phyloP scores from a whole-genome alignment of 2,888 invertebrate genomes.

The Chydorus sphaericus region DNA sequence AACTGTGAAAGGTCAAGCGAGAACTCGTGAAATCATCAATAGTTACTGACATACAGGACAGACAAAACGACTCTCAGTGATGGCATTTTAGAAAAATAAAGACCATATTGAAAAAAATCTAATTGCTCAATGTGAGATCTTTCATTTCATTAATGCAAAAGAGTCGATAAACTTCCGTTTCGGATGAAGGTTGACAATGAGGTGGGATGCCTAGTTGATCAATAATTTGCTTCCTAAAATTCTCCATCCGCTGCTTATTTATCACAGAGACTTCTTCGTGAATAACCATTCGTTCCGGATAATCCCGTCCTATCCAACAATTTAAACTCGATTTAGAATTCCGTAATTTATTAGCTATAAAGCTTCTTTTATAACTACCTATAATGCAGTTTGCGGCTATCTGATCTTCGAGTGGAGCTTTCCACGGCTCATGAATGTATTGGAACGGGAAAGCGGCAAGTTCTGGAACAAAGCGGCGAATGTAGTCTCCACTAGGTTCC shows the following conservation, averaged over 20 bases:
- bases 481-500: slow-evolving; percentile 52
- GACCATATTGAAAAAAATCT: too few relatives aligned
- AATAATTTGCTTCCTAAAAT: slow-evolving; percentile 28
- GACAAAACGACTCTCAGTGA: too few relatives aligned
- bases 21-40: too few relatives aligned
- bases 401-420: slow-evolving; percentile 46
- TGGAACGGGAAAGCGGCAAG: slow-evolving; percentile 41
- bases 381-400: slow-evolving; percentile 43
- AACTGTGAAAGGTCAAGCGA: too few relatives aligned
- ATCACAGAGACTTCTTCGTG: slow-evolving; percentile 38
- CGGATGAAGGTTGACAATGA: slow-evolving; percentile 52
- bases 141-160: too few relatives aligned
- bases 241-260: slow-evolving; percentile 35
- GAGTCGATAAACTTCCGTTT: slow-evolving; percentile 46
- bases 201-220: slow-evolving; percentile 34
- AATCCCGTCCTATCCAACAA: slow-evolving; percentile 42
- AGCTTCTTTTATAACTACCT: slow-evolving; percentile 8
- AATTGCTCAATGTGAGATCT: too few relatives aligned
- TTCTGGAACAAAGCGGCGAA: slow-evolving; percentile 51
- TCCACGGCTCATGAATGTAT: slow-evolving; percentile 60
- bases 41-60: too few relatives aligned
- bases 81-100: too few relatives aligned
- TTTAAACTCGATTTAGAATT: neutral
- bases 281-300: slow-evolving; percentile 50
- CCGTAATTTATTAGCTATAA: neutral